phyloP scores from a whole-genome alignment of 2,888 invertebrate genomes.

The Ctena decussata region DNA sequence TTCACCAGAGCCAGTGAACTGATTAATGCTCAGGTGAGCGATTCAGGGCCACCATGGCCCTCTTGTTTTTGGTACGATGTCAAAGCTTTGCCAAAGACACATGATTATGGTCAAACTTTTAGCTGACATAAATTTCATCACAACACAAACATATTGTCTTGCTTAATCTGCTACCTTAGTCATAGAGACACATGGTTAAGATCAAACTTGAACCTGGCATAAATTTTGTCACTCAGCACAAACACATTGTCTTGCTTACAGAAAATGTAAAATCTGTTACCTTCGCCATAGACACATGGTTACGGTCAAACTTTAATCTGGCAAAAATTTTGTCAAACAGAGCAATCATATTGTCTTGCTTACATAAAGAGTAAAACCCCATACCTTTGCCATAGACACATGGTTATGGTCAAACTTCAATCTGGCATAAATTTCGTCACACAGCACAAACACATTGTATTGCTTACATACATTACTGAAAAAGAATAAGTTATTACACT shows the following conservation, averaged over 20 bases:
- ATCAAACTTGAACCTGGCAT: conserved; percentile 80
- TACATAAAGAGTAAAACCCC: no score
- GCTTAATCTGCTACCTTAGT: no score
- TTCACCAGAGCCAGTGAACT: no score
- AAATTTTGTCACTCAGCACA: conserved; percentile 86
- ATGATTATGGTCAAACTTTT: no score
- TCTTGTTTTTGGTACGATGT: no score
- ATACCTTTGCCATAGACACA: conserved; percentile 78
- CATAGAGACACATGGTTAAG: conserved; percentile 74
- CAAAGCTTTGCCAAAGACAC: no score
- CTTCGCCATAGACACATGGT: conserved; percentile 78
- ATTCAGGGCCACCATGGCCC: no score
- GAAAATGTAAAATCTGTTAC: no score
- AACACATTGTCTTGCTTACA: conserved; percentile 82
- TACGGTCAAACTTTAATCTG: conserved; percentile 75
- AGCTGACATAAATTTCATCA: no score
- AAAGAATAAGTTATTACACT: conserved; percentile 33
- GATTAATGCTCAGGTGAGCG: no score
- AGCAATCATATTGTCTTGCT: conserved; percentile 82
- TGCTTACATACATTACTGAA: conserved; percentile 77
- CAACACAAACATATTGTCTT: no score
- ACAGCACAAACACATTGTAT: conserved; percentile 82
- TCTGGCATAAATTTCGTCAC: conserved; percentile 86
- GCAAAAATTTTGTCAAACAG: conserved; percentile 86
- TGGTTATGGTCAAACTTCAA: conserved; percentile 77